Evolutionary conservation across 2,888 invertebrate genomes (phyloP).

Genomic region (Meteorus cinctellus): DNA sequence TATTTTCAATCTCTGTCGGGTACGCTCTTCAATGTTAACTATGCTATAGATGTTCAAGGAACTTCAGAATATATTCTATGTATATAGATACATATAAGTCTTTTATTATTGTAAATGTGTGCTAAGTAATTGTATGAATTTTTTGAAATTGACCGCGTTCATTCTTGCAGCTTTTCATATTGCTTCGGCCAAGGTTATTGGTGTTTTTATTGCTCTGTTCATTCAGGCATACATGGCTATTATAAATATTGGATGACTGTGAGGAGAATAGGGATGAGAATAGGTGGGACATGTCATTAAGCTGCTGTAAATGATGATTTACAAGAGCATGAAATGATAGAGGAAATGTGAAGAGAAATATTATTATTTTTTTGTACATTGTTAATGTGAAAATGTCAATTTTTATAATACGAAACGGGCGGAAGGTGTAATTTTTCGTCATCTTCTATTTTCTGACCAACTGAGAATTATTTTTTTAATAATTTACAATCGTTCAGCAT

Average conservation of each 20-base stretch:
- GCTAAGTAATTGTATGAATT: conserved; percentile 71
- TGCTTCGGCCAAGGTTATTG: conserved; percentile 63
- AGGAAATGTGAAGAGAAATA: too few species aligned
- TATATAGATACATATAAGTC: conserved; percentile 52
- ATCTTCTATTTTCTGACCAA: too few species aligned
- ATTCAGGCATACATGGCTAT: conserved; percentile 43
- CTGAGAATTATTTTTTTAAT: background rate
- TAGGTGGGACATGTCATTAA: background rate
- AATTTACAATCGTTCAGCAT: conserved; percentile 42
- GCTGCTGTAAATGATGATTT: too few species aligned
- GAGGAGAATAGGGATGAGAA: conserved; percentile 32
- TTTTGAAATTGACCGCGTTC: conserved; percentile 59
- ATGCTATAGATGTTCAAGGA: background rate
- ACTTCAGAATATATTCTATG: conserved; percentile 36
- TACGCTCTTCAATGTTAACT: background rate
- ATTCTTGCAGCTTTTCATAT: conserved; percentile 65
- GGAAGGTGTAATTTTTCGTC: too few species aligned
- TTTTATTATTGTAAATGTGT: conserved; percentile 59
- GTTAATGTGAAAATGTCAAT: too few species aligned
- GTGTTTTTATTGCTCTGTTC: conserved; percentile 65
- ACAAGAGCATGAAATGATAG: too few species aligned
- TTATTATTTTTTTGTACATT: too few species aligned
- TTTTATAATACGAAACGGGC: too few species aligned
- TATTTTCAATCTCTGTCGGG: background rate
- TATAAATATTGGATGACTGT: conserved; percentile 17